Percentiles rank a stretch among this genome's conserved stretches.
Conservation (phyloP, 2,113 vertebrate genomes). For the Macrotus californicus region DNA sequence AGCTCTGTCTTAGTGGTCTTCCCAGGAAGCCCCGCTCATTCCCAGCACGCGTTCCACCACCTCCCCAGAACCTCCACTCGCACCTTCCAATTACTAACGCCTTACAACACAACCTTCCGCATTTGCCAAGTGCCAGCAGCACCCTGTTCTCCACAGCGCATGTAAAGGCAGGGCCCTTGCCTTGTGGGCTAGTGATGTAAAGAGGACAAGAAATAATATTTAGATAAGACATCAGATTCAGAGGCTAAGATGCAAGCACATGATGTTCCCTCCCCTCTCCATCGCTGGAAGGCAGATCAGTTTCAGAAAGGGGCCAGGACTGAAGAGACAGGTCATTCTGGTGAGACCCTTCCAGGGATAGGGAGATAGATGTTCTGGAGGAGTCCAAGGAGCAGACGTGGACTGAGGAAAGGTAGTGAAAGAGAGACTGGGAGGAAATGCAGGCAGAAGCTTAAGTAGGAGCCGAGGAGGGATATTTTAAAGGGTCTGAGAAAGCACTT, state of each 20-base stretch:
- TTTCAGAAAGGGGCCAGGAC: constrained; percentile 10
- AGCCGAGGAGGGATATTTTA: neutral
- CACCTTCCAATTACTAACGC: neutral
- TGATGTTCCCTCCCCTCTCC: neutral
- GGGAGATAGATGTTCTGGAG: neutral
- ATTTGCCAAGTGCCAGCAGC: neutral
- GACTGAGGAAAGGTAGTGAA: neutral
- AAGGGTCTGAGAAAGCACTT: neutral
- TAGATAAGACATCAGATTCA: constrained; percentile 46
- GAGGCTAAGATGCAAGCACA: neutral
- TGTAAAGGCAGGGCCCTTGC: constrained; percentile 47
- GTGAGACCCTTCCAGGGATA: neutral
- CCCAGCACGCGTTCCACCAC: neutral
- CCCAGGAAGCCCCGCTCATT: neutral
- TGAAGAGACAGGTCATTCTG: neutral
- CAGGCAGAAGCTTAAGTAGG: neutral
- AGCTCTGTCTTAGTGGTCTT: neutral
- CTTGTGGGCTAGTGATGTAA: constrained; percentile 49
- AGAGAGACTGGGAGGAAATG: neutral
- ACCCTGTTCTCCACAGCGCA: constrained; percentile 13
- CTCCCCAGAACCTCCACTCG: neutral
- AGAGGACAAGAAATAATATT: constrained; percentile 54
- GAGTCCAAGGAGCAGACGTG: neutral
- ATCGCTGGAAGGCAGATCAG: neutral
- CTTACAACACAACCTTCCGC: neutral